Evolutionary conservation across 2,797 vertebrate genomes (phyloP).

Genomic region (Xenentodon cancila): DNA sequence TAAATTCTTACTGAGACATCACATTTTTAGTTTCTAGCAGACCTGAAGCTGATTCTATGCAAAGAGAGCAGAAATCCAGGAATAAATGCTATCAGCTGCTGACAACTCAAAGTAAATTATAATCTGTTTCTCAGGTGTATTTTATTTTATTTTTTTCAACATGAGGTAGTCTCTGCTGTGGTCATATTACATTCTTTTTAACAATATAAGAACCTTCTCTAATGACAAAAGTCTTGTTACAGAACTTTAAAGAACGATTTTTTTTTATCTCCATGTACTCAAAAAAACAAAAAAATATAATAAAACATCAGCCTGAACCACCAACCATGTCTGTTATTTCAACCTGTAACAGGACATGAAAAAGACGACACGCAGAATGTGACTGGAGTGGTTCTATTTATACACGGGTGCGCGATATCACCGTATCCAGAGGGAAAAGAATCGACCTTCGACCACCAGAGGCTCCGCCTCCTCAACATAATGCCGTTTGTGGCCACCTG

Average conservation of each 20-base stretch:
- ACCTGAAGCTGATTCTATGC: too few species aligned
- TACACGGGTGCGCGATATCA: slow-evolving; percentile 3
- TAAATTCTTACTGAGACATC: too few species aligned
- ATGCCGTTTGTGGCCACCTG: not conserved
- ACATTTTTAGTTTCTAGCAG: too few species aligned
- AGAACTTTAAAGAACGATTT: not conserved
- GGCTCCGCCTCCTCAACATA: slow-evolving; percentile 8
- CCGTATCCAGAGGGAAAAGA: slow-evolving; percentile 14
- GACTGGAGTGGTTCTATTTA: slow-evolving; percentile 4
- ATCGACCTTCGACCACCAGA: slow-evolving; percentile 3
- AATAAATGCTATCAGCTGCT: too few species aligned
- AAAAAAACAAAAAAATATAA: not conserved
- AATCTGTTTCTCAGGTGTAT: too few species aligned
- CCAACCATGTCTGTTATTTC: slow-evolving; percentile 15
- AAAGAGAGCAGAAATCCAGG: too few species aligned
- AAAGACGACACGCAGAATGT: not conserved
- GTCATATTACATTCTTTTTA: not conserved
- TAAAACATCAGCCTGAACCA: not conserved
- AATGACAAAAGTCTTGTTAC: not conserved
- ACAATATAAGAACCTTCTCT: not conserved
- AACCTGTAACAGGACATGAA: slow-evolving; percentile 1
- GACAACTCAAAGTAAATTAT: too few species aligned
- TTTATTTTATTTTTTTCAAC: too few species aligned
- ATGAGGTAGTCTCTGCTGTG: too few species aligned
- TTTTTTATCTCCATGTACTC: not conserved